Base-by-base conservation (phyloP, 2,113 vertebrate genomes). In the Epinephelus moara region DNA sequence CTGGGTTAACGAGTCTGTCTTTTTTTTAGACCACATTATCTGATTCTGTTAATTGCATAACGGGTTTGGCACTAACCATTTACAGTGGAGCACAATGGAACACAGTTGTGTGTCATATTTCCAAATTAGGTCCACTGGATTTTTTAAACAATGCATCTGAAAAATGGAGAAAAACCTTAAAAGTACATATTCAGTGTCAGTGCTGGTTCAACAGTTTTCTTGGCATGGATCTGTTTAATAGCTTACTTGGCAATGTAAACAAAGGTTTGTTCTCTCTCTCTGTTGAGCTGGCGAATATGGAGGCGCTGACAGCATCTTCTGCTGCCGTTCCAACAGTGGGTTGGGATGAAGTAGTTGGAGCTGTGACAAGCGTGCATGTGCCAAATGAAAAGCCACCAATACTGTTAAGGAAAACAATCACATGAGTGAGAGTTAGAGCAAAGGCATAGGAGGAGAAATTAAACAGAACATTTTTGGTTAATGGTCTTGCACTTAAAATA, bases 271-370 rank as follows among this genome's bases (percentile, higher is more conserved):
- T 53, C 7, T 50, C 15, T 45, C 1, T 23, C 42, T 59, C 61
- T n/a, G 15, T n/a, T 66, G 60, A 42, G 30, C 11, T 78, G 68
- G 0, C 3, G 2, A 15, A 13, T 59, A 59, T 4, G 9, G 8
- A 1, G n/a, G 19, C 19, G 19, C 3, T 33, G 6, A 23, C 4
- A 61, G 0, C 15, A 15, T 21, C 25, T 17, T 17, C 7, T 0
- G 1, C 33, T 49, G 14, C 0, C 0, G 2, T 15, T 13, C 0
- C 0, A 0, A 2, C 0, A 18, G 19, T 0, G 5, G 8, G 4
- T 15, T 37, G 4, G 12, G 8, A 4, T 30, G 18, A 3, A 27
- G 52, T 49, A 49, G 47, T 15, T 17, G 49, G 3, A 50, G 6
- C 15, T 6, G 49, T 50, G 15, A 4, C 0, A 1, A 14, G 47